Evolutionary conservation across 2,113 vertebrate genomes (phyloP), one percentile per base, ranked within the genome.

Genomic region (Spermophilus dauricus): DNA sequence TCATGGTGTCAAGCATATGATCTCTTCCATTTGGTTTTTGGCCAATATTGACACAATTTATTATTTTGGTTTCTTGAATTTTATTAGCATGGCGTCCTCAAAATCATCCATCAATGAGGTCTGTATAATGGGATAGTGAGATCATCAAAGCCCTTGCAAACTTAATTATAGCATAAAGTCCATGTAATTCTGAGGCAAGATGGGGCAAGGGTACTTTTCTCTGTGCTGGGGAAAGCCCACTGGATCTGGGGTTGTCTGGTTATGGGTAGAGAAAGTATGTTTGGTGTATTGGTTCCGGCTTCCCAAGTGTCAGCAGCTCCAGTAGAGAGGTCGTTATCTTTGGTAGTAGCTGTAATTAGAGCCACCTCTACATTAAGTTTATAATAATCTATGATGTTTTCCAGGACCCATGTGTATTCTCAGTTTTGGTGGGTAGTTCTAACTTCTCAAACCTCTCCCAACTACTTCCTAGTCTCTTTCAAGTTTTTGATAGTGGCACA

Each of bases 1-100:
- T 12, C 69, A 32, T 20, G 77, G 5, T 26, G 6, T 73, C 28
- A 92, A 76, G 61, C 63, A 39, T 69, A 11, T 86, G 45, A 30
- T 91, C 14, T 39, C 86, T 95, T 82, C 48, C 53, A 73, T 0
- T 77, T 96, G 91, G 73, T 63, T 94, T 96, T 91, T 77, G 39
- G 26, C 81, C 94, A 51, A 89, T 58, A 39, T 51, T 24, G 45
- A 51, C 22, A 37, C 16, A 45, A 5, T 86, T 86, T 93, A 51
- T 82, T 86, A 39, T 63, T 22, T 93, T 37, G 37, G 67, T 86
- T 95, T 89, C 58, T 87, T 83, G 53, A 83, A 28, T 86, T 82
- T 81, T 92, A 6, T 69, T 86, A 90, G 53, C n/a, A 28, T 63
- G 39, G 56, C 75, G 32, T 86, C 24, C 20, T 89, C 45, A 85